A percentile compares a stretch with the other conserved stretches of the same genome.
Conservation (phyloP, 2,113 vertebrate species). For the Naja naja region DNA sequence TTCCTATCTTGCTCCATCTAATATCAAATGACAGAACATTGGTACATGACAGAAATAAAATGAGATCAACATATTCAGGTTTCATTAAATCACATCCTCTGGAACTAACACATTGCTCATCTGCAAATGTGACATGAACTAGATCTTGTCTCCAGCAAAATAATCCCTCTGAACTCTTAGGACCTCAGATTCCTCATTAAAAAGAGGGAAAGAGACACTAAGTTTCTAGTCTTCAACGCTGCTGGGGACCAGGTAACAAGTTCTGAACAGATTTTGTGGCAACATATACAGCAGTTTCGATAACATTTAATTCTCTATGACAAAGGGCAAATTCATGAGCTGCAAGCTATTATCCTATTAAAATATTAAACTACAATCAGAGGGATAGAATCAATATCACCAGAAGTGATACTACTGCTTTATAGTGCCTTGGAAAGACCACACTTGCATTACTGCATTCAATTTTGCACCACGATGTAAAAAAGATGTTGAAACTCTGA, state of each 20-base stretch:
- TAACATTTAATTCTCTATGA: neutral
- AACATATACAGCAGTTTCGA: neutral
- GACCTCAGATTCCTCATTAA: neutral
- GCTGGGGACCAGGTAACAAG: neutral
- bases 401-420: neutral
- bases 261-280: neutral
- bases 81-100: neutral
- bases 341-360: neutral
- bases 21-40: neutral
- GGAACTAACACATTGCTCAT: neutral
- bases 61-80: conserved; percentile 7
- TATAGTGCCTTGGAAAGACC: neutral
- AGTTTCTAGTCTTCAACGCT: neutral
- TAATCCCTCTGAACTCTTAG: neutral
- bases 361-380: neutral
- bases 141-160: neutral
- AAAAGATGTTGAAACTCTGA: neutral
- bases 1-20: neutral
- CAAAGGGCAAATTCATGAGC: neutral
- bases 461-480: neutral
- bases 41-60: conserved; percentile 17
- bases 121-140: neutral
- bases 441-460: neutral
- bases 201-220: neutral
- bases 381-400: neutral